phyloP scores from a whole-genome alignment of 2,113 vertebrate genomes.

The Tricholaema leucomelas region DNA sequence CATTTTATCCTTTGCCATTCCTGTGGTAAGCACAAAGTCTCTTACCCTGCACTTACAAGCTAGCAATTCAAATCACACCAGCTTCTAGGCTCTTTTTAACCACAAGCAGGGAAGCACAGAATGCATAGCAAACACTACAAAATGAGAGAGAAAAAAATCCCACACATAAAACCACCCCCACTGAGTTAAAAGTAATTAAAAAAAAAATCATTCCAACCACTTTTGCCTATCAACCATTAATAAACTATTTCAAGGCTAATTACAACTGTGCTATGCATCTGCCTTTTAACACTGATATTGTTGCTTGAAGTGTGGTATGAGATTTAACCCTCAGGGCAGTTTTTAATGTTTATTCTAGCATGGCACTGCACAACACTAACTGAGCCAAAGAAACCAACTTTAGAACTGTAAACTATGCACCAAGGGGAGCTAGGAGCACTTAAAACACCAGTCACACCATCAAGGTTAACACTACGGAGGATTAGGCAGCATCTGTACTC shows the following conservation, averaged over 20 bases:
- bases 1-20: neutral
- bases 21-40: neutral
- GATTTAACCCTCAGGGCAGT: neutral
- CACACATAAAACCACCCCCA: neutral
- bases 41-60: neutral
- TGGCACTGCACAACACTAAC: neutral
- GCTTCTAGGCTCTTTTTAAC: neutral
- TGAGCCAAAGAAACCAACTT: neutral
- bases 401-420: neutral
- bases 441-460: neutral
- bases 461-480: neutral
- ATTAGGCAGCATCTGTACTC: neutral
- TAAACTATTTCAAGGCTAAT: neutral
- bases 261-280: neutral
- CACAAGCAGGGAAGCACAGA: neutral
- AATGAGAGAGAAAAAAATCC: neutral
- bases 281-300: neutral
- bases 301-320: neutral
- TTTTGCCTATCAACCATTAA: neutral
- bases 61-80: neutral
- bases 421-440: neutral
- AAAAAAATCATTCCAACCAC: neutral
- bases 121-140: neutral
- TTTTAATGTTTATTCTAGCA: neutral
- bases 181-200: neutral